These are phyloP conservation scores for Oncorhynchus kisutch DNA, from an alignment of 2,113 vertebrate genomes.

Conservation along the genomic window DNA sequence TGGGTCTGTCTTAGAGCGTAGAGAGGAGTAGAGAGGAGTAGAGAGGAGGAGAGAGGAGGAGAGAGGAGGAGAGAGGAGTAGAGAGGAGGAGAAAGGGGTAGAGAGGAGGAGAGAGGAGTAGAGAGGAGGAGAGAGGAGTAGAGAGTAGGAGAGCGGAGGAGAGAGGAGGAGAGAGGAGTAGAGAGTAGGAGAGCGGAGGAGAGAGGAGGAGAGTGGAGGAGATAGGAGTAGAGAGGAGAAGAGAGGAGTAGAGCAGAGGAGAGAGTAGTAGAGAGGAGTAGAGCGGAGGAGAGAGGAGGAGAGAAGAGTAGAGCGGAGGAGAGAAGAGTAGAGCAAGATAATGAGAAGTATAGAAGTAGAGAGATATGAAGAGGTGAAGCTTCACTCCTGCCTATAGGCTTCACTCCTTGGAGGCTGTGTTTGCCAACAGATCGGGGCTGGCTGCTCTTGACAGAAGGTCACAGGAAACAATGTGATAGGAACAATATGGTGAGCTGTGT, in stretches of 20 bases:
- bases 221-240: no score
- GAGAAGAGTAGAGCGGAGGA: no score
- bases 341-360: neutral
- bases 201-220: no score
- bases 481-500: slow-evolving; percentile 45
- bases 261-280: accelerated
- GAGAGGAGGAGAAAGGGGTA: no score
- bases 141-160: accelerated
- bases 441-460: slow-evolving; percentile 53
- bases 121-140: accelerated
- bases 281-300: no score
- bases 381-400: neutral
- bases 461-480: slow-evolving; percentile 49
- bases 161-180: accelerated
- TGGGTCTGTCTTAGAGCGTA: neutral
- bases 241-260: no score
- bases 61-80: no score
- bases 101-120: no score
- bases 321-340: neutral
- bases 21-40: no score
- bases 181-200: accelerated
- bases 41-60: no score
- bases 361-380: neutral
- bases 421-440: slow-evolving; percentile 16
- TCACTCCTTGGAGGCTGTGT: slow-evolving; percentile 4